phyloP scores from a whole-genome alignment of 2,113 vertebrate species.

The Mirza zaza region DNA sequence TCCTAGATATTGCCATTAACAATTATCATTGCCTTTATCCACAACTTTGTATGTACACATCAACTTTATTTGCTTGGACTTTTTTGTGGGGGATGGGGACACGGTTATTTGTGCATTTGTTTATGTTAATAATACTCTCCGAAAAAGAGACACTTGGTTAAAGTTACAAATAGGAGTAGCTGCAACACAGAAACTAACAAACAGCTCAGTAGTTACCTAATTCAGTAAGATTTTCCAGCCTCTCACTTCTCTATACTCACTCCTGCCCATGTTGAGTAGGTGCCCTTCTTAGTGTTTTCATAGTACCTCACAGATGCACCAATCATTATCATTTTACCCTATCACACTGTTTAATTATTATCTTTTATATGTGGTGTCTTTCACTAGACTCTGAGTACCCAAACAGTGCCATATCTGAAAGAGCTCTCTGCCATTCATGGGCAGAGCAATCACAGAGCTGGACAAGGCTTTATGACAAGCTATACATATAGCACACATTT shows the following conservation, averaged over 20 bases:
- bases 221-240: neutral
- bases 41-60: neutral
- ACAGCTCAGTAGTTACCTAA: neutral
- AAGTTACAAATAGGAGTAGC: neutral
- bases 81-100: fast-evolving
- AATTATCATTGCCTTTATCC: neutral
- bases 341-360: too few species aligned
- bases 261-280: neutral
- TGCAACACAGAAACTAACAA: neutral
- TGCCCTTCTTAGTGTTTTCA: neutral
- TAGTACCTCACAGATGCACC: fast-evolving
- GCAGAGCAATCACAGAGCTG: neutral
- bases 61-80: neutral
- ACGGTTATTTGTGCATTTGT: neutral
- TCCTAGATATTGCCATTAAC: neutral
- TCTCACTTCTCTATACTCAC: neutral
- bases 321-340: neutral
- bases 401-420: neutral
- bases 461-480: neutral
- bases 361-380: neutral
- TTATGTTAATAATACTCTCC: neutral
- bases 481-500: neutral
- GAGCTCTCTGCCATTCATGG: fast-evolving
- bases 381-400: neutral
- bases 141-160: neutral